These are phyloP conservation scores for Ploceus nigricollis DNA, from an alignment of 2,113 vertebrate genomes.

Conservation along the genomic window DNA sequence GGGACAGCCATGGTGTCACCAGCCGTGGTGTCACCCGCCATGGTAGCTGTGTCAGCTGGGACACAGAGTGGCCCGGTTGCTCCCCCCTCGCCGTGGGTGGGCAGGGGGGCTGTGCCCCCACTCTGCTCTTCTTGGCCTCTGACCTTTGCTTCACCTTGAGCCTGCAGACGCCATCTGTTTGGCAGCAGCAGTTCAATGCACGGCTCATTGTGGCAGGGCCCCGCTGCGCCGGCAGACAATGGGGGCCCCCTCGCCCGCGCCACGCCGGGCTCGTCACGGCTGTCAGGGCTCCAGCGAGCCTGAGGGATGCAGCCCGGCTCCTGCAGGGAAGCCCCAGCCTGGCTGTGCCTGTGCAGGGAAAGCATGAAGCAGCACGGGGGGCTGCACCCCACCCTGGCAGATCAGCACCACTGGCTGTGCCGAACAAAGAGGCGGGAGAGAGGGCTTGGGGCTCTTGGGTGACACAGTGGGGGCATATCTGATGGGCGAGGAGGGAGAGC, in stretches of 20 bases:
- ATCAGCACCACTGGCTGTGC: background rate
- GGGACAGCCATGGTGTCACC: background rate
- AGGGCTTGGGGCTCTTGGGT: background rate
- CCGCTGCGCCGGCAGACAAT: slow-evolving; percentile 28
- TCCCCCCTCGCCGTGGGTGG: background rate
- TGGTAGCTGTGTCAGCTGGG: background rate
- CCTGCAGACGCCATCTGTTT: slow-evolving; percentile 65
- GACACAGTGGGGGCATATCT: background rate
- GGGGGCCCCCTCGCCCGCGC: slow-evolving; percentile 27
- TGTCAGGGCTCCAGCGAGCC: background rate
- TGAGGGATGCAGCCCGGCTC: background rate
- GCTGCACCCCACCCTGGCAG: background rate
- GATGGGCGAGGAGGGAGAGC: background rate
- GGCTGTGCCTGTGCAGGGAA: background rate
- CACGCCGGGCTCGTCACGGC: slow-evolving; percentile 28
- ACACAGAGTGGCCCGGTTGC: background rate
- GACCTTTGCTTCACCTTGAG: slow-evolving; percentile 68
- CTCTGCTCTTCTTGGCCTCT: slow-evolving; percentile 16
- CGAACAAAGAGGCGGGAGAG: background rate
- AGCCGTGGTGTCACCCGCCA: accelerated
- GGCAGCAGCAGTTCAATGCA: slow-evolving; percentile 3
- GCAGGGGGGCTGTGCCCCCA: background rate
- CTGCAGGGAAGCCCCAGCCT: background rate
- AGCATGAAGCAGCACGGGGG: background rate
- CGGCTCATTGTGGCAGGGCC: slow-evolving; percentile 41